A percentile compares a stretch with the other conserved stretches of the same genome.
phyloP scores from a whole-genome alignment of 1,140 invertebrate genomes.

The Brachionus plicatilis region DNA sequence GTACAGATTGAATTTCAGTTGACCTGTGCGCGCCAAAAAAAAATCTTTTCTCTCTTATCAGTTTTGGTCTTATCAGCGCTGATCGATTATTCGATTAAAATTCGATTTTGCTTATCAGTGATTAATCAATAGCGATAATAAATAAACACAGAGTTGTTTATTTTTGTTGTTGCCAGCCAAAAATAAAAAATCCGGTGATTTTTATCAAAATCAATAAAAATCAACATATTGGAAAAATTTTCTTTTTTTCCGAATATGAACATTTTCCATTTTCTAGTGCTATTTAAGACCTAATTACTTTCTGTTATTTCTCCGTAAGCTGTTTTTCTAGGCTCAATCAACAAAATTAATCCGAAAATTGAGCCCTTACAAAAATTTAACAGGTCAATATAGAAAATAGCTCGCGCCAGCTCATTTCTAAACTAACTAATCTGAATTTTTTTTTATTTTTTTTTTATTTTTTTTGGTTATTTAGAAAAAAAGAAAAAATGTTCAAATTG shows the following conservation, averaged over 20 bases:
- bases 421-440: neutral
- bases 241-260: neutral
- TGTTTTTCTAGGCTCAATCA: neutral
- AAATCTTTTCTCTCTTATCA: neutral
- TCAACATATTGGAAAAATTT: constrained; percentile 8
- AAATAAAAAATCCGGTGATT: neutral
- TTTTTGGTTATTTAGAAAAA: neutral
- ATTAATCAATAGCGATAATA: constrained; percentile 2
- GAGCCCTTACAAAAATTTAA: neutral
- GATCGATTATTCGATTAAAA: neutral
- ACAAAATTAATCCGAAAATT: neutral
- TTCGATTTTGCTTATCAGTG: neutral
- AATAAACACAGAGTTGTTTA: constrained; percentile 26
- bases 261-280: neutral
- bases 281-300: constrained; percentile 28
- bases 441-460: neutral
- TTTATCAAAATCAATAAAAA: constrained; percentile 3
- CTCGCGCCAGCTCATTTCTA: neutral
- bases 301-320: constrained; percentile 15
- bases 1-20: neutral
- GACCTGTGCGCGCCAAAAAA: neutral
- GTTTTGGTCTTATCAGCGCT: neutral
- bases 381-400: neutral
- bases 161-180: neutral
- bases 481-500: neutral